Base-by-base conservation (phyloP, 2,797 vertebrate species). In the Enteromius fasciolatus region DNA sequence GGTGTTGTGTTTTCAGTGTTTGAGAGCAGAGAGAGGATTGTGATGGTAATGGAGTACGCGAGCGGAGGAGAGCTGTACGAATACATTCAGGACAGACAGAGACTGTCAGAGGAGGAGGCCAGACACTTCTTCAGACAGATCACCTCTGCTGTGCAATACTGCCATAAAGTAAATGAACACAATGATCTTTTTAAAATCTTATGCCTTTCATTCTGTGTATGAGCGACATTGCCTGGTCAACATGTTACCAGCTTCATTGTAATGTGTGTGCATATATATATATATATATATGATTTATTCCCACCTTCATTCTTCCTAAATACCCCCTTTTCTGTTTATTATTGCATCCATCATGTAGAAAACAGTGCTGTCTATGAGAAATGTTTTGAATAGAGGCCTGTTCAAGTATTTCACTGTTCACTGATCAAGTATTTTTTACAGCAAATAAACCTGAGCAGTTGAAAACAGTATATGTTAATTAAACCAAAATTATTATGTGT, bases 41-140 rank as follows among this genome's bases (percentile, higher is more conserved):
- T 96, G 89, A 96, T 96, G 4, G 94, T 96, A 89, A 95, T 96
- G 95, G 95, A 96, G 87, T 95, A 92, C 31, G 94, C 94, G 87
- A 95, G 93, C 87, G 90, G 92, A 68, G 95, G 95, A 81, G 95
- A 96, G 90, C 91, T 96, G 54, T 96, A 96, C 10, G 95, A 96
- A 82, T 95, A 95, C 87, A 93, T 96, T 81, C 94, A 94, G 80
- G 91, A 94, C 82, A 94, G 89, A 84, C 90, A 90, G 77, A 90
- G 89, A 74, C 91, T 96, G 70, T 77, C 92, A 0, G 95, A 96
- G 84, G 86, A 91, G 25, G 95, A 96, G 75, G 94, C 95, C 83
- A 91, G 95, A 77, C 84, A 91, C 89, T 90, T 95, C 92, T 96
- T 95, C 91, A 90, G 94, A 80, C 95, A 96, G 84, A 95, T 95